Evolutionary conservation across 2,888 invertebrate species (phyloP).

Genomic region (Eledona agricola): DNA sequence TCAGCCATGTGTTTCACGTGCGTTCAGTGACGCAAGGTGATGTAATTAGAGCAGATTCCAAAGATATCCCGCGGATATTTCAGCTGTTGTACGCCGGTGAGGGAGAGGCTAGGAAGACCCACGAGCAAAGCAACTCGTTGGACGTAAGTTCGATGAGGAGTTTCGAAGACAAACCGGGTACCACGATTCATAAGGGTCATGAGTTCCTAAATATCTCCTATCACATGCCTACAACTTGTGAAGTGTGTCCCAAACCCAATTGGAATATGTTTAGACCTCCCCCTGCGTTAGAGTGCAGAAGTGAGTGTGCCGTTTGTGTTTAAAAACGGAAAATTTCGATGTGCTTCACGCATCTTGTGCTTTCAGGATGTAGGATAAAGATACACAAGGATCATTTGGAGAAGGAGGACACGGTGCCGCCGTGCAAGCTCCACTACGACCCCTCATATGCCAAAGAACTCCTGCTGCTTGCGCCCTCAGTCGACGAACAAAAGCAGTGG

Average conservation of each 20-base stretch:
- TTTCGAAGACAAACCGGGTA: constrained; percentile 67
- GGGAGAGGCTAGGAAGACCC: constrained; percentile 87
- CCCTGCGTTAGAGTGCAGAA: constrained; percentile 95
- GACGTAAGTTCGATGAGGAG: constrained; percentile 66
- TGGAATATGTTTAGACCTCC: constrained; percentile 99
- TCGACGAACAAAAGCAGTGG: constrained; percentile 93
- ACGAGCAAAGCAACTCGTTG: constrained; percentile 65
- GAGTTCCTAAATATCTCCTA: constrained; percentile 96
- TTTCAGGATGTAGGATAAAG: constrained; percentile 91
- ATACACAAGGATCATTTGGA: constrained; percentile 97
- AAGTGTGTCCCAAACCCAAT: constrained; percentile 95
- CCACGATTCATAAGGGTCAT: constrained; percentile 87
- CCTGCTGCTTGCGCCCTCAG: constrained; percentile 84
- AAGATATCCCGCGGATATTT: constrained; percentile 99
- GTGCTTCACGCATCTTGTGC: not conserved
- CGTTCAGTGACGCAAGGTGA: constrained; percentile 98
- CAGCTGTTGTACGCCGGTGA: constrained; percentile 96
- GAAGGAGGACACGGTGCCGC: constrained; percentile 86
- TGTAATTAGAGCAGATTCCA: constrained; percentile 97
- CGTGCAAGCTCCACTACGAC: constrained; percentile 96
- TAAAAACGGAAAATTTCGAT: no score
- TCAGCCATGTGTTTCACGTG: constrained; percentile 97
- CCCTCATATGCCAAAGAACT: constrained; percentile 93
- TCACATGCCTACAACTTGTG: constrained; percentile 98
- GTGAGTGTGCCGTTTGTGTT: constrained; percentile 71